Conservation (phyloP, 2,888 invertebrate species). For the Boloria selene region DNA sequence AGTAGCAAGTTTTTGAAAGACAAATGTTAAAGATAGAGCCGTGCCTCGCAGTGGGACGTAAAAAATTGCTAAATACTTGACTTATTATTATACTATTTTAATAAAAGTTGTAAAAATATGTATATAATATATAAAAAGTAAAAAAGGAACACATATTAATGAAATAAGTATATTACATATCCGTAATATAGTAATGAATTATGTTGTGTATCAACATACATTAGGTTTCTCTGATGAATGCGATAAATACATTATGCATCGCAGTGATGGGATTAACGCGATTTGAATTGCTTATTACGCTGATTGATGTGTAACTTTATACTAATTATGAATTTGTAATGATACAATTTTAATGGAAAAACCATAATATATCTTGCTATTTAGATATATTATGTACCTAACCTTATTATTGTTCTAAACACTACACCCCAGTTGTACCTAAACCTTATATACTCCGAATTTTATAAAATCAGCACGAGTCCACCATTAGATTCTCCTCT, state of each 20-base stretch:
- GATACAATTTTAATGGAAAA: constrained; percentile 35
- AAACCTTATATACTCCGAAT: not conserved
- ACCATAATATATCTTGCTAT: not conserved
- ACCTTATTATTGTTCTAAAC: not conserved
- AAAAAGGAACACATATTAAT: not conserved
- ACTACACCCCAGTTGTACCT: no score
- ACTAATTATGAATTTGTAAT: constrained; percentile 45
- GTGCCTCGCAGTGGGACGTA: no score
- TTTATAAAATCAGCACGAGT: no score
- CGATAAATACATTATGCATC: constrained; percentile 53
- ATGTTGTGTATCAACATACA: constrained; percentile 44
- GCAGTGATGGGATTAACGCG: constrained; percentile 69
- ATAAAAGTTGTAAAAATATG: not conserved
- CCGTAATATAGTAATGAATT: constrained; percentile 33
- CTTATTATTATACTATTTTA: no score
- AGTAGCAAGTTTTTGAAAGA: no score
- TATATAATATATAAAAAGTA: not conserved
- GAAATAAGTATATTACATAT: constrained; percentile 10
- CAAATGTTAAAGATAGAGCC: no score
- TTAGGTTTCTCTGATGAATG: constrained; percentile 49
- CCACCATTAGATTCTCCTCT: no score
- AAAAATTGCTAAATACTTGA: no score
- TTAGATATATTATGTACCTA: not conserved
- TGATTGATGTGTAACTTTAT: constrained; percentile 70
- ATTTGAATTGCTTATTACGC: constrained; percentile 77